Base-by-base conservation (phyloP, 2,797 vertebrate genomes). In the Varecia variegata region DNA sequence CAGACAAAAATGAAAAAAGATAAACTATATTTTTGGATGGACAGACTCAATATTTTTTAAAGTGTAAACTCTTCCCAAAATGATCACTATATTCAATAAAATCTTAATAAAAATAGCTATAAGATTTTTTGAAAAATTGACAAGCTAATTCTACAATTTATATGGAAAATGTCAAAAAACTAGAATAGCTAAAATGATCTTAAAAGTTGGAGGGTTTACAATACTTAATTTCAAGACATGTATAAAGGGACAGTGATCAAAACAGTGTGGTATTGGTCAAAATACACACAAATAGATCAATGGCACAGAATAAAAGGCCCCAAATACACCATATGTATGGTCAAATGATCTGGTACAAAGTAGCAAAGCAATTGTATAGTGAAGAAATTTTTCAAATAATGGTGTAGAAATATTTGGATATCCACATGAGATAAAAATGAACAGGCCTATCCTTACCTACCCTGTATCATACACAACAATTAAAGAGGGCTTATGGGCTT, bases 151-250 rank as follows among this genome's bases (percentile, higher is more conserved):
- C 76, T 79, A 70, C 65, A 92, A 86, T 4, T 27, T 30, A 67
- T 18, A 77, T 52, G 21, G 17, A 76, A 96, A 10, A 23, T 71
- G 47, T 68, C 74, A 93, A 88, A 47, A 81, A 81, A 2, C 17
- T 68, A 71, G 7, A 91, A 45, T 62, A 71, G 25, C n/a, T 50
- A 90, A 90, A 96, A 68, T 95, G 90, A 81, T 32, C 80, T 91
- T 74, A 76, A 67, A 83, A 87, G 9, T n/a, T 38, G 40, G 20
- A 91, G 32, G 40, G n/a, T 12, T 87, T 87, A 56, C 12, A 50
- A 23, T 82, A 38, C 54, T 91, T 86, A 70, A 83, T 79, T 94
- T 93, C 7, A 93, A 91, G 32, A 65, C 8, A 35, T 74, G 20
- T 45, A n/a, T 38, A 83, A 88, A 90, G 2, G 62, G 12, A 38